Evolutionary conservation across 2,113 vertebrate species (phyloP), one percentile per base, ranked within the genome.

Genomic region (Perca flavescens): DNA sequence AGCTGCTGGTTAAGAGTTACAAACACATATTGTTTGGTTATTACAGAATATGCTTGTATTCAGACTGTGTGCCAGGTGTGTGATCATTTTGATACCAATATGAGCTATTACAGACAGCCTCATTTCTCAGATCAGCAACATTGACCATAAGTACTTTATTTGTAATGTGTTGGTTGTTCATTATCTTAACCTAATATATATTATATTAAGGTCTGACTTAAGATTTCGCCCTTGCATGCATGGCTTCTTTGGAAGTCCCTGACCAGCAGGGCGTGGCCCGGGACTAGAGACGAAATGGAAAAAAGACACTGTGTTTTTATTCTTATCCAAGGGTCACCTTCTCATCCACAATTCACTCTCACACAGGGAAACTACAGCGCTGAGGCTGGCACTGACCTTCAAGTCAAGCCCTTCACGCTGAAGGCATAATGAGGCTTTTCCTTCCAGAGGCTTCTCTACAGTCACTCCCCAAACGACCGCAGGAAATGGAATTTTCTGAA

Each of bases 401-500:
- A 31, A 69, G 58, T 66, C 79, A 65, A 76, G 77, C 69, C 77
- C 78, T 89, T 92, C 85, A 58, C 77, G 77, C 77, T 69, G 76
- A 79, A 82, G 82, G 83, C 80, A 80, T 90, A 93, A 93, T 91
- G 86, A 91, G 92, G 79, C 87, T 88, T 89, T 92, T 93, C 92
- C 92, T 92, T 92, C 85, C 86, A 92, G 82, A 91, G 75, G 70
- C 71, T 90, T 86, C 83, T 79, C 84, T 84, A 67, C 67, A 80
- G 85, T 81, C 72, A n/a, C 92, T 88, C 87, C 81, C 77, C 64
- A 6, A 87, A 83, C 36, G 66, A 89, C 90, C 79, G 77, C 88
- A 87, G 93, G 92, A 93, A 93, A 88, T 86, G 89, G 89, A 92
- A 93, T 92, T 91, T 92, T 93, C 81, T 90, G 69, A 86, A 88